A percentile compares a stretch with the other conserved stretches of the same genome.
These are phyloP conservation scores for Epinotia demarniana DNA, from an alignment of 2,888 invertebrate species.

Conservation along the genomic window DNA sequence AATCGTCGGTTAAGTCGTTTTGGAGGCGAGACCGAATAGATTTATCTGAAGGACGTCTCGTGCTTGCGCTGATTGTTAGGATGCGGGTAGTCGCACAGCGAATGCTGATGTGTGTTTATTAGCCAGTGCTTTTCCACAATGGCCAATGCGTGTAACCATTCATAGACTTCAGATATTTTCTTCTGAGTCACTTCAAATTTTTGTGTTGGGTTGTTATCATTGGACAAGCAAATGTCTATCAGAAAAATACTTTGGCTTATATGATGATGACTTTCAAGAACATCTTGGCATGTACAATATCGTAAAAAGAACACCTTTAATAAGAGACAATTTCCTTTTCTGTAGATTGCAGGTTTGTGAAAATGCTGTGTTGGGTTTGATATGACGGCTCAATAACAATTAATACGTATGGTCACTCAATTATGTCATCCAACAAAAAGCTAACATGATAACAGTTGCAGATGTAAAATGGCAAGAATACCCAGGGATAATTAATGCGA, in stretches of 20 bases:
- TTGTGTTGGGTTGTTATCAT: too few relatives aligned
- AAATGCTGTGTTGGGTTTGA: too few relatives aligned
- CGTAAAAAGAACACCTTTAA: too few relatives aligned
- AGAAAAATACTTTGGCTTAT: too few relatives aligned
- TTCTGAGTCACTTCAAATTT: background rate
- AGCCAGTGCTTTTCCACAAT: background rate
- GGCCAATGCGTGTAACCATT: background rate
- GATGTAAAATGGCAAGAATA: background rate
- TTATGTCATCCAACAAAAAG: too few relatives aligned
- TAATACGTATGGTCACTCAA: too few relatives aligned
- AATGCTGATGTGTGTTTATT: conserved; percentile 19
- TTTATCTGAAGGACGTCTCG: conserved; percentile 15
- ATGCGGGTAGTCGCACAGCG: conserved; percentile 17
- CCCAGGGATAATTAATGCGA: background rate
- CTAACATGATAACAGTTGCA: background rate
- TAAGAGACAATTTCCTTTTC: too few relatives aligned
- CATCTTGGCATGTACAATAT: too few relatives aligned
- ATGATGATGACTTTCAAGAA: too few relatives aligned
- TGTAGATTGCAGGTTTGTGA: too few relatives aligned
- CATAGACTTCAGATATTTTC: background rate
- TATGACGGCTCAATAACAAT: too few relatives aligned
- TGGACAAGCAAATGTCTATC: too few relatives aligned
- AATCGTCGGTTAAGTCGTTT: background rate
- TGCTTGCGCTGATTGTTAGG: conserved; percentile 19
- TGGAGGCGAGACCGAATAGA: background rate